Conservation (phyloP, 2,888 invertebrate genomes). For the Myopa testacea region DNA sequence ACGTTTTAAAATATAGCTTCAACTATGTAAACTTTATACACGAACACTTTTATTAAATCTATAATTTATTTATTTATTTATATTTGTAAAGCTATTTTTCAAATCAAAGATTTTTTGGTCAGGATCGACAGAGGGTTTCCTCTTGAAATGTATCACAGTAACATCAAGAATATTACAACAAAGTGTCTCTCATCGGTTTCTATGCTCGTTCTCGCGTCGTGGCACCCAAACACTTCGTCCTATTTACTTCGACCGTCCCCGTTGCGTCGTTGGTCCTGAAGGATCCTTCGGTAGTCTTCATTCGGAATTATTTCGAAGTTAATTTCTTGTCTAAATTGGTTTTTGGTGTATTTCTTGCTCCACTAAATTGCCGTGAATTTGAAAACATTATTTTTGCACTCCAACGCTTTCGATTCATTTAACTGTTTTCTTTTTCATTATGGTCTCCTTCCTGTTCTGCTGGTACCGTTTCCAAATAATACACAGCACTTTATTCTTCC, state of each 20-base stretch:
- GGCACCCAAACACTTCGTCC: too few relatives aligned
- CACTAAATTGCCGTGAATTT: neutral
- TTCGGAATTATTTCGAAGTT: neutral
- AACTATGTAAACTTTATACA: too few relatives aligned
- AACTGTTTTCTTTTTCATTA: neutral
- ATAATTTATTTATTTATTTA: too few relatives aligned
- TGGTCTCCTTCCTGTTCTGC: neutral
- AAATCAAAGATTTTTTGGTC: neutral
- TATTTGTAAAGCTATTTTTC: neutral
- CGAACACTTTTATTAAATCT: too few relatives aligned
- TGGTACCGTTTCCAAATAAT: neutral
- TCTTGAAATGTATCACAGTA: slow-evolving; percentile 12
- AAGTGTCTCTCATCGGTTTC: neutral
- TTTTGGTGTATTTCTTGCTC: neutral
- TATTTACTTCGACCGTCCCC: too few relatives aligned
- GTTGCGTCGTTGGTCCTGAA: too few relatives aligned
- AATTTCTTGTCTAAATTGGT: neutral
- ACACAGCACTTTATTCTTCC: neutral
- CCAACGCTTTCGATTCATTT: neutral
- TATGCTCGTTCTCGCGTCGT: too few relatives aligned
- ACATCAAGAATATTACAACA: neutral
- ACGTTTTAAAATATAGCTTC: too few relatives aligned
- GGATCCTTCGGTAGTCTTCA: neutral
- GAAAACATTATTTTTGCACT: neutral
- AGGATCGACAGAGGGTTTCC: too few relatives aligned